Conservation (phyloP, 2,113 vertebrate species). For the Sinocyclocheilus grahami region DNA sequence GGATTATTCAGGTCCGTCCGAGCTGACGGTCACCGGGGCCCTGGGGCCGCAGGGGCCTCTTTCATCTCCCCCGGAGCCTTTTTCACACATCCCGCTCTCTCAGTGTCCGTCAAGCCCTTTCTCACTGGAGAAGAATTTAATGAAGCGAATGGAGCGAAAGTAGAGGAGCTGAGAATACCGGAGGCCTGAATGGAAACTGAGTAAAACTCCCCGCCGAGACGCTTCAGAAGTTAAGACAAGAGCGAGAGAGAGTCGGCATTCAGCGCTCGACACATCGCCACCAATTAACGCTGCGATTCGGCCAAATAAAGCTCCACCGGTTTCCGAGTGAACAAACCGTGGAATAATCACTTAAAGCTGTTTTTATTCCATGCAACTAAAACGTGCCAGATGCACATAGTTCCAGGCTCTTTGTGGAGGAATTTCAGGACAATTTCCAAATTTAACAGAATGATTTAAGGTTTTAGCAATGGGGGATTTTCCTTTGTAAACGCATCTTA, state of each 20-base stretch:
- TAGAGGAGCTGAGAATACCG: background rate
- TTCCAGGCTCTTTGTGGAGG: background rate
- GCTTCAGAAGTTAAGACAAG: constrained; percentile 68
- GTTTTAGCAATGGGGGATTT: background rate
- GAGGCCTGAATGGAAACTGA: constrained; percentile 59
- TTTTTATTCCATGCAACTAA: background rate
- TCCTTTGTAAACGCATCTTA: background rate
- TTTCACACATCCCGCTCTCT: constrained; percentile 73
- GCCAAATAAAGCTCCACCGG: background rate
- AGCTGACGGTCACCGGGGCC: constrained; percentile 75
- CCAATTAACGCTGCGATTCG: background rate
- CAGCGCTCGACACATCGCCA: background rate
- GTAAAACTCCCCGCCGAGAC: constrained; percentile 65
- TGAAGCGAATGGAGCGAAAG: constrained; percentile 77
- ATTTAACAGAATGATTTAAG: background rate
- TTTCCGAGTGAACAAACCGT: background rate
- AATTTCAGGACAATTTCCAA: background rate
- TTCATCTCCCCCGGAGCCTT: constrained; percentile 78
- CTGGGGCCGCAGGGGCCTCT: constrained; percentile 82
- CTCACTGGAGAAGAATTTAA: constrained; percentile 87
- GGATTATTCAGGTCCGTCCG: constrained; percentile 76
- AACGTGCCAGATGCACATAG: background rate
- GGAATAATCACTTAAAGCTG: background rate
- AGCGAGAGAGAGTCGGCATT: constrained; percentile 25
- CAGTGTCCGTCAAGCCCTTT: constrained; percentile 78